These are phyloP conservation scores for Pseudomugil tenellus DNA, from an alignment of 2,797 vertebrate species.

Conservation along the genomic window DNA sequence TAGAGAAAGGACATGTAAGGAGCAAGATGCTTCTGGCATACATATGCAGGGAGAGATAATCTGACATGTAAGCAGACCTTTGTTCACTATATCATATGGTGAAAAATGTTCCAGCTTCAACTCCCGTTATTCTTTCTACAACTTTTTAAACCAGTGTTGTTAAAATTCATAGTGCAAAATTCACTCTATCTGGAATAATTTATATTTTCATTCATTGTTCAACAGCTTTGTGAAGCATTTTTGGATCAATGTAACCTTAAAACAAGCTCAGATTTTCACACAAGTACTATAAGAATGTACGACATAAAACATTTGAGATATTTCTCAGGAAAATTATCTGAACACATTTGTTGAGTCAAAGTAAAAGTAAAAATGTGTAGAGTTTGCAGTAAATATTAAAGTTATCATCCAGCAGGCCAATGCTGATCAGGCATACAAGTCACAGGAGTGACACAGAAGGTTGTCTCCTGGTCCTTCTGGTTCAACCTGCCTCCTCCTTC, in stretches of 20 bases:
- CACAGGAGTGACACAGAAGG: too few species aligned
- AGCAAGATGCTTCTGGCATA: conserved; percentile 24
- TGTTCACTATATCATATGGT: conserved; percentile 8
- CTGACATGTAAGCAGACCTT: conserved; percentile 20
- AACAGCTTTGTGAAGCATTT: not conserved
- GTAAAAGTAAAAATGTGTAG: not conserved
- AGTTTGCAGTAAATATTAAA: not conserved
- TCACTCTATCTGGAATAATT: not conserved
- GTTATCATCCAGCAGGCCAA: not conserved
- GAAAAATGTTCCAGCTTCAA: conserved; percentile 5
- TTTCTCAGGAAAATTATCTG: not conserved
- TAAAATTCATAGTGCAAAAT: conserved; percentile 4
- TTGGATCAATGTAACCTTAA: not conserved
- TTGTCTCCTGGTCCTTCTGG: too few species aligned
- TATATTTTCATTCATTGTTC: not conserved
- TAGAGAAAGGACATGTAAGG: conserved; percentile 23
- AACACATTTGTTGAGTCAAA: not conserved
- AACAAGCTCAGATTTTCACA: not conserved
- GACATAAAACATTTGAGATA: not conserved
- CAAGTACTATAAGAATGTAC: not conserved
- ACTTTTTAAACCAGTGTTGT: conserved; percentile 12
- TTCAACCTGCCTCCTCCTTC: too few species aligned
- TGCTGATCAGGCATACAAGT: too few species aligned
- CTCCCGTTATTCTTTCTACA: not conserved
- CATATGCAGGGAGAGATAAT: conserved; percentile 23